phyloP scores from a whole-genome alignment of 1,140 invertebrate species.

The Pseudomyrmex flavicornis region DNA sequence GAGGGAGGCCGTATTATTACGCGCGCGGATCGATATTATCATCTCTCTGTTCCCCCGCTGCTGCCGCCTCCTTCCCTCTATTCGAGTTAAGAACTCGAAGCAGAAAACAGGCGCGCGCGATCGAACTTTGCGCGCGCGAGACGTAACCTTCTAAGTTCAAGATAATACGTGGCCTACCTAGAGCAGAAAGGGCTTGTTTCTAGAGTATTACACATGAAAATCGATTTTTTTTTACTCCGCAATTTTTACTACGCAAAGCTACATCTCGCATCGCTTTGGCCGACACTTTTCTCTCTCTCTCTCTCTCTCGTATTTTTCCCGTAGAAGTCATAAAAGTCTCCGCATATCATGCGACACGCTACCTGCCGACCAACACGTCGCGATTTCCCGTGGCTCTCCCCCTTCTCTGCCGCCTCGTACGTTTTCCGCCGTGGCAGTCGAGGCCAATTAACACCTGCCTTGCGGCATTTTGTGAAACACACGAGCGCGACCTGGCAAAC shows the following conservation, averaged over 20 bases:
- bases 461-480: slow-evolving; percentile 46
- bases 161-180: slow-evolving; percentile 44
- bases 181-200: slow-evolving; percentile 32
- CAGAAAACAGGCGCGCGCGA: slow-evolving; percentile 58
- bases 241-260: background rate
- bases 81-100: slow-evolving; percentile 23
- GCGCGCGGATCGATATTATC: slow-evolving; percentile 50
- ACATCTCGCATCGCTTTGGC: slow-evolving; percentile 26
- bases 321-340: slow-evolving; percentile 76
- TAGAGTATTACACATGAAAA: background rate
- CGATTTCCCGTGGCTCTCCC: slow-evolving; percentile 67
- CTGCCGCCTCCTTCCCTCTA: background rate
- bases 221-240: slow-evolving; percentile 44
- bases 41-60: slow-evolving; percentile 2
- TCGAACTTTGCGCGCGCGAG: slow-evolving; percentile 54
- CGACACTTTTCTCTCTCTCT: slow-evolving; percentile 13
- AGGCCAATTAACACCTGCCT: slow-evolving; percentile 72
- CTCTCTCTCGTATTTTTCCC: slow-evolving; percentile 40
- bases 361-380: slow-evolving; percentile 55
- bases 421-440: slow-evolving; percentile 58
- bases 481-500: slow-evolving; percentile 7
- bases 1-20: slow-evolving; percentile 55
- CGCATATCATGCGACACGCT: slow-evolving; percentile 79
- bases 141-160: slow-evolving; percentile 67
- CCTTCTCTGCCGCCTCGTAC: slow-evolving; percentile 33